Percentiles rank a stretch among this genome's conserved stretches.
phyloP scores from a whole-genome alignment of 2,888 invertebrate genomes.

The Ormia ochracea region DNA sequence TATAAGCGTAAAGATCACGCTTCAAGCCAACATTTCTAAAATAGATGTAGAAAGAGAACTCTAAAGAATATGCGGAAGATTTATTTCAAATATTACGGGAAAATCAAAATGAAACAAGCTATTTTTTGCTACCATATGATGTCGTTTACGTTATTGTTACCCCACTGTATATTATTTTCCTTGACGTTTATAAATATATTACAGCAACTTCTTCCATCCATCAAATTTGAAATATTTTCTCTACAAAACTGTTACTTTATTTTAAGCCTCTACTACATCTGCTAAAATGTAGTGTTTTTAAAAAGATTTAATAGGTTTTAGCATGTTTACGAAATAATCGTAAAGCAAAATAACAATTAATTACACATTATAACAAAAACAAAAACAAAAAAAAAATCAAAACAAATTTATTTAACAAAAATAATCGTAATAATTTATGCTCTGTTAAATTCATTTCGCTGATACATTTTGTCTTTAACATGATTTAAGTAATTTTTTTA shows the following conservation, averaged over 20 bases:
- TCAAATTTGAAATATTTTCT: neutral
- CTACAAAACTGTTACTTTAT: neutral
- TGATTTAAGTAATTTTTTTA: slow-evolving; percentile 13
- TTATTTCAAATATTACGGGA: no score
- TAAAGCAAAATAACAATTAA: neutral
- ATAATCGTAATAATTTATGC: slow-evolving; percentile 64
- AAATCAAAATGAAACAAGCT: no score
- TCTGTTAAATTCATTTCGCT: slow-evolving; percentile 63
- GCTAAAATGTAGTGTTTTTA: neutral
- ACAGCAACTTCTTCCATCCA: neutral
- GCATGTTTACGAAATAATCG: neutral
- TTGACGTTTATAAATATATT: neutral
- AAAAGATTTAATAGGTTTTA: neutral
- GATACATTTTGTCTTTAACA: slow-evolving; percentile 50
- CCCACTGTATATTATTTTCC: neutral
- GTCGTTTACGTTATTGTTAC: no score
- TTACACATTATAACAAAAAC: slow-evolving; percentile 50
- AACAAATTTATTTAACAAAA: slow-evolving; percentile 26
- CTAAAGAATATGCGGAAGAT: no score
- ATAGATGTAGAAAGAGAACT: no score
- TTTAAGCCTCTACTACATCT: neutral
- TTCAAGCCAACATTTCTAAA: no score
- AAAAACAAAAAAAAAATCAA: slow-evolving; percentile 40
- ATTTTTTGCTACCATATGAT: no score
- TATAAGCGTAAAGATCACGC: no score